Percentiles rank a stretch among this genome's conserved stretches.
These are phyloP conservation scores for Conus canariensis DNA, from an alignment of 2,888 invertebrate genomes.

Conservation along the genomic window DNA sequence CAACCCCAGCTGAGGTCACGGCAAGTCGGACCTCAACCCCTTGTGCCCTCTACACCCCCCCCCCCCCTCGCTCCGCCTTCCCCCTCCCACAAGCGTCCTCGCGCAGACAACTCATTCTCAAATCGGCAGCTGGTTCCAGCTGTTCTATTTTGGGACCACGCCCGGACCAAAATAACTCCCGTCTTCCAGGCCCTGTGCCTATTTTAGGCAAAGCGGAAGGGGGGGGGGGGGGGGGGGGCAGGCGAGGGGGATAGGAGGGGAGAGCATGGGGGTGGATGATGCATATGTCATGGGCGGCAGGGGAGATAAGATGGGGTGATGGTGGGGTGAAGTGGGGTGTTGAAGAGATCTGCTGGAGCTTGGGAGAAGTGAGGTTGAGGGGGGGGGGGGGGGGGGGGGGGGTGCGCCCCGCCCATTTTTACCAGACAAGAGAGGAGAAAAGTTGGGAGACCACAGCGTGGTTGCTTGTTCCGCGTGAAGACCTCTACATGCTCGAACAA, in stretches of 20 bases:
- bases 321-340: background rate
- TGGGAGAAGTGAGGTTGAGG: no score
- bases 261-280: background rate
- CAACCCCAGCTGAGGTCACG: background rate
- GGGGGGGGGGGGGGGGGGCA: background rate
- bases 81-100: no score
- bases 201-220: slow-evolving; percentile 29
- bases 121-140: slow-evolving; percentile 30
- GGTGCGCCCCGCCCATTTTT: no score
- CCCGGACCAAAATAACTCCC: slow-evolving; percentile 9
- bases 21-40: background rate
- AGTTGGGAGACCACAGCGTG: no score
- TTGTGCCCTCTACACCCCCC: background rate
- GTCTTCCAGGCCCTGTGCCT: slow-evolving; percentile 27
- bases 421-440: no score
- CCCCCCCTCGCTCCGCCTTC: background rate
- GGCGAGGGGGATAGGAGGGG: background rate
- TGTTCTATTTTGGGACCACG: slow-evolving; percentile 5
- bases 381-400: no score
- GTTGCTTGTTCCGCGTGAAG: no score
- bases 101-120: slow-evolving; percentile 22
- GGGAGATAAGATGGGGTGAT: background rate
- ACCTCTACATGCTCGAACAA: no score
- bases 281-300: background rate
- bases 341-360: background rate